Evolutionary conservation across 2,797 vertebrate genomes (phyloP).

Genomic region (Alauda arvensis): DNA sequence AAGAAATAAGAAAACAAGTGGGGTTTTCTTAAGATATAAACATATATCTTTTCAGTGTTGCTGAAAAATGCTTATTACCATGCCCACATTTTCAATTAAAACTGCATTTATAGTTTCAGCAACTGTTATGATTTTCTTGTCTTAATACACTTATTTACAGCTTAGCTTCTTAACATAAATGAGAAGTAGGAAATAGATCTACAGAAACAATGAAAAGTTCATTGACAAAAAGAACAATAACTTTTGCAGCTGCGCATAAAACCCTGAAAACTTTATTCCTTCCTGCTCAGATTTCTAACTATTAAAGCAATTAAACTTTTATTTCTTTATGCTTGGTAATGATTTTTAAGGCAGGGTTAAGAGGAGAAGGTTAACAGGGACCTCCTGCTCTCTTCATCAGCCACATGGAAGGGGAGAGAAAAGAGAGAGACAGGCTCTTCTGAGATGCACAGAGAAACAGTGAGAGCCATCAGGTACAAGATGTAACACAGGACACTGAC

Average conservation of each 20-base stretch:
- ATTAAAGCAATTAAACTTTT: neutral
- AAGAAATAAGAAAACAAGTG: neutral
- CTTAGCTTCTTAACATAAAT: neutral
- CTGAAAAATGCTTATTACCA: neutral
- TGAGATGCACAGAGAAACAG: neutral
- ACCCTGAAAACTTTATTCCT: neutral
- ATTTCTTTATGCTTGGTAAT: neutral
- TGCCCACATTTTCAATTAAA: neutral
- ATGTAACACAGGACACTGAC: neutral
- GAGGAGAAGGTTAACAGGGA: neutral
- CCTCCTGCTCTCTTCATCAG: neutral
- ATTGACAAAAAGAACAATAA: neutral
- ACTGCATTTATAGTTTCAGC: neutral
- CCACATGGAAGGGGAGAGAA: neutral
- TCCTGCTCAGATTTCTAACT: neutral
- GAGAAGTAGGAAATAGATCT: neutral
- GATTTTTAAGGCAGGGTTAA: neutral
- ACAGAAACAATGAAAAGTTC: neutral
- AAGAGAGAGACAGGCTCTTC: neutral
- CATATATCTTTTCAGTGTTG: neutral
- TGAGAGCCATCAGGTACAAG: neutral
- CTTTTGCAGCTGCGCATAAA: neutral
- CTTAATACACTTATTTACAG: neutral
- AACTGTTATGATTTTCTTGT: neutral
- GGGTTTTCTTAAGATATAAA: neutral